phyloP scores from a whole-genome alignment of 2,113 vertebrate species.

The Petrocephalus microphthalmus region DNA sequence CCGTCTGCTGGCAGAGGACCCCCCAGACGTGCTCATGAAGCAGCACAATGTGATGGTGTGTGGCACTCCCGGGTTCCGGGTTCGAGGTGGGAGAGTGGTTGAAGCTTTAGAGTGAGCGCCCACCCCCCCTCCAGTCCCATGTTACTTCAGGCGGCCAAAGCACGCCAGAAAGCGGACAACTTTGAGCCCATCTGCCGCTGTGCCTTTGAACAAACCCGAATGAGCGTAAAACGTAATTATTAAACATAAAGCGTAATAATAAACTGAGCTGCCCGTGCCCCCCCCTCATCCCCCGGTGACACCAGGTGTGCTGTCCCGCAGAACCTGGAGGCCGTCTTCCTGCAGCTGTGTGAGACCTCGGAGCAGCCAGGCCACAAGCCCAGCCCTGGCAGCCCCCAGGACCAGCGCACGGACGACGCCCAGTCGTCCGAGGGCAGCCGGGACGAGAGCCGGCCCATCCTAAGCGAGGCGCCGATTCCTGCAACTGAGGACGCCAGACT shows the following conservation, averaged over 20 bases:
- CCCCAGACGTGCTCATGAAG: conserved; percentile 61
- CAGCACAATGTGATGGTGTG: conserved; percentile 56
- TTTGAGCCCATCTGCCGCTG: not conserved
- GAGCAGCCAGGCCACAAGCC: conserved; percentile 45
- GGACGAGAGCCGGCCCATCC: conserved; percentile 59
- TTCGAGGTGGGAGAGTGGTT: not conserved
- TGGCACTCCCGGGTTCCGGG: not conserved
- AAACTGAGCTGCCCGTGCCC: not conserved
- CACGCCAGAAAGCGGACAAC: not conserved
- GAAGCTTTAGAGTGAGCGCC: not conserved
- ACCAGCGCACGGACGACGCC: conserved; percentile 34
- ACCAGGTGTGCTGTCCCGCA: conserved; percentile 23
- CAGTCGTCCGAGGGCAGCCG: conserved; percentile 48
- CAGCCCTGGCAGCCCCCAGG: conserved; percentile 28
- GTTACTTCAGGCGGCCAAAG: not conserved
- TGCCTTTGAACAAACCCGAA: not conserved
- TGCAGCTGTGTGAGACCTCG: conserved; percentile 61
- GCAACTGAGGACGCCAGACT: conserved; percentile 43
- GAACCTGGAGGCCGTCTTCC: conserved; percentile 67
- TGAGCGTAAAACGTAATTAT: not conserved
- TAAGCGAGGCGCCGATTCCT: conserved; percentile 16
- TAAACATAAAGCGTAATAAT: not conserved
- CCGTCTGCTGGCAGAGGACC: conserved; percentile 57
- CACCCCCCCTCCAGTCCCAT: not conserved
- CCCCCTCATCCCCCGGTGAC: not conserved